These are phyloP conservation scores for Tenrec ecaudatus DNA, from an alignment of 2,113 vertebrate species.

Conservation along the genomic window DNA sequence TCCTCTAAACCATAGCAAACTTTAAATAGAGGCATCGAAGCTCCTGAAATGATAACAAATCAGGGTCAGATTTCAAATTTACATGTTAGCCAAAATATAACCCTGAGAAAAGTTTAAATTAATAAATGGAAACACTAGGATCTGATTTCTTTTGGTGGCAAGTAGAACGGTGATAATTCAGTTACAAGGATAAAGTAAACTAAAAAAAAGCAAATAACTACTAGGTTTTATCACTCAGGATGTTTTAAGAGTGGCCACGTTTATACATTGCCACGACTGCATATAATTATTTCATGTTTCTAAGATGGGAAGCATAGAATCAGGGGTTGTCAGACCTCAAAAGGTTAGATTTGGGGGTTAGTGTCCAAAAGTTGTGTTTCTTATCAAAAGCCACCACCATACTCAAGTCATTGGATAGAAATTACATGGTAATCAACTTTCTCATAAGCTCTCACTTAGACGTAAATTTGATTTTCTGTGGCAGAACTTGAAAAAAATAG, in stretches of 20 bases:
- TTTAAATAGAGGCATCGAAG: not conserved
- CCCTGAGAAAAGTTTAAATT: conserved; percentile 27
- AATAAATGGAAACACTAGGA: conserved; percentile 13
- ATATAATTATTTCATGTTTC: not conserved
- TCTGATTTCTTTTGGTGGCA: conserved; percentile 13
- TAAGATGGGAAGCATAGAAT: not conserved
- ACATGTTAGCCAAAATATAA: conserved; percentile 51
- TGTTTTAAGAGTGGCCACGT: not conserved
- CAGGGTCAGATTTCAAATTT: conserved; percentile 25
- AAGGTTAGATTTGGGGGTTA: not conserved
- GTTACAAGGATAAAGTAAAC: conserved; percentile 18
- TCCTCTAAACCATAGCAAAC: conserved; percentile 5
- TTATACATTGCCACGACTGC: not conserved
- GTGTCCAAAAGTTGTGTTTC: not conserved
- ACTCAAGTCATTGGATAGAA: not conserved
- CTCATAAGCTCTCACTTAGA: not conserved
- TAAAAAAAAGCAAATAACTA: not conserved
- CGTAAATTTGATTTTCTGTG: not conserved
- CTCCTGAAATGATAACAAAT: conserved; percentile 17
- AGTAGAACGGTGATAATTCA: not conserved
- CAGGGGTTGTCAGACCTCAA: not conserved
- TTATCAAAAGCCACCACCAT: not conserved
- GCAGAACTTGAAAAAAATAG: conserved; percentile 13
- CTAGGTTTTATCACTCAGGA: not conserved
- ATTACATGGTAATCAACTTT: not conserved